Evolutionary conservation across 1,140 invertebrate genomes (phyloP).

Genomic region (Drosophila malerkotliana): DNA sequence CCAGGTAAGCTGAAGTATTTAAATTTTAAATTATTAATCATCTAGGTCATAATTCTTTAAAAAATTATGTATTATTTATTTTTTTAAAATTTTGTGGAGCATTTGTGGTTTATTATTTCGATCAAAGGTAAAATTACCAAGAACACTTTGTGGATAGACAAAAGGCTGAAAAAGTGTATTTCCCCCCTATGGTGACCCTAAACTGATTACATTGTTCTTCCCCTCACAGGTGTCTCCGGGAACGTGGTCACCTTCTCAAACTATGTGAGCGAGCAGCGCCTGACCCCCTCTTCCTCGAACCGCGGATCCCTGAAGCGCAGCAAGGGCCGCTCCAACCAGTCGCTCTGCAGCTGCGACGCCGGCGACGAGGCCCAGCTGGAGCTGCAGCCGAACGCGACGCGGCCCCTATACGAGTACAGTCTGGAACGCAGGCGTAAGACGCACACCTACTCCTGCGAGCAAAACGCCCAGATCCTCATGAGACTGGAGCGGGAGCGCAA

Average conservation of each 20-base stretch:
- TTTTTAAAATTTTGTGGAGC: too few species aligned
- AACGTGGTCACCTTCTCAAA: conserved; percentile 79
- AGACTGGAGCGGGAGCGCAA: conserved; percentile 82
- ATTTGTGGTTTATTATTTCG: too few species aligned
- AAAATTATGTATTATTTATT: too few species aligned
- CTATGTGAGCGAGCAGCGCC: conserved; percentile 70
- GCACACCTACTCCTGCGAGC: conserved; percentile 82
- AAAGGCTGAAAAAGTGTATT: too few species aligned
- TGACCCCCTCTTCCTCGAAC: conserved; percentile 50
- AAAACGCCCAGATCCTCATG: conserved; percentile 83
- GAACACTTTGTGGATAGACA: too few species aligned
- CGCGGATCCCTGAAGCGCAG: conserved; percentile 78
- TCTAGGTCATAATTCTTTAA: too few species aligned
- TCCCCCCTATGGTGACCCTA: too few species aligned
- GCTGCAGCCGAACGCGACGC: conserved; percentile 73
- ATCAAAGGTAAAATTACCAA: too few species aligned
- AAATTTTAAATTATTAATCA: neutral
- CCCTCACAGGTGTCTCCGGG: conserved; percentile 24
- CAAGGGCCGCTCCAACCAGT: conserved; percentile 83
- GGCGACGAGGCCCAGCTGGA: conserved; percentile 76
- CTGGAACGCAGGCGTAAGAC: conserved; percentile 78
- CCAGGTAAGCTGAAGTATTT: conserved; percentile 9
- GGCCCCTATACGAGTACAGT: conserved; percentile 80
- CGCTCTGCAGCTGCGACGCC: conserved; percentile 79
- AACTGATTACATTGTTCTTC: neutral